Base-by-base conservation (phyloP, 2,888 invertebrate species). In the Muschampia plurimacula region DNA sequence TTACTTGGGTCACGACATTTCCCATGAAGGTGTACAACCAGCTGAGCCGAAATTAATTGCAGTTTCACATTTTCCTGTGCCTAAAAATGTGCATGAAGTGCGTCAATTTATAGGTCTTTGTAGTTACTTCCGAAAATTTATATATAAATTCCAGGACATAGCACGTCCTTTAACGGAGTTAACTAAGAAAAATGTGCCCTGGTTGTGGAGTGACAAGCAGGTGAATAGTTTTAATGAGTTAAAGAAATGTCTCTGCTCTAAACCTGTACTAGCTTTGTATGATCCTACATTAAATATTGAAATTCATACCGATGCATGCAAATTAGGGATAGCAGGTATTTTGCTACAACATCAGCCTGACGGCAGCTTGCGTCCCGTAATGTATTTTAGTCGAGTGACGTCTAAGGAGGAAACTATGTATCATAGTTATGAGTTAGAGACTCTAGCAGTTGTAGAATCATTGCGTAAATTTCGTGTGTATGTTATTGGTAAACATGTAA, bases 381-480 rank as follows among this genome's bases (percentile, higher is more conserved):
- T 73, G 7, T 83, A 79, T 63, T 86, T 78, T 73, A 87, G 84
- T 73, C 67, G 79, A 12, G 80, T 80, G 4, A 82, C 82, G 0
- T 76, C 75, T 55, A 65, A 46, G 2, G 80, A 80, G 13, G 83
- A 83, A 82, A 68, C 72, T 5, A 62, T 76, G 2, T 85, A 81
- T 67, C 81, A 80, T 82, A 87, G 75, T 79, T 88, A 86, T 72
- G 85, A 88, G 62, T 75, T 88, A 0, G 77, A 87, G 71, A 84
- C 85, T 0, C 73, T 86, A 0, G 84, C 85, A 0, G 83, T 85
- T 59, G 80, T 81, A 1, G 80, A 81, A 75, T 80, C 82, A 0
- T 69, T 86, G 6, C 74, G 76, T 15, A 67, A 71, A 5, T 81
- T 82, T 68, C 65, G 81, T 0, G 76, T 81, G 0, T 82, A 82